phyloP scores from a whole-genome alignment of 2,888 invertebrate genomes.

The Melolontha melolontha region DNA sequence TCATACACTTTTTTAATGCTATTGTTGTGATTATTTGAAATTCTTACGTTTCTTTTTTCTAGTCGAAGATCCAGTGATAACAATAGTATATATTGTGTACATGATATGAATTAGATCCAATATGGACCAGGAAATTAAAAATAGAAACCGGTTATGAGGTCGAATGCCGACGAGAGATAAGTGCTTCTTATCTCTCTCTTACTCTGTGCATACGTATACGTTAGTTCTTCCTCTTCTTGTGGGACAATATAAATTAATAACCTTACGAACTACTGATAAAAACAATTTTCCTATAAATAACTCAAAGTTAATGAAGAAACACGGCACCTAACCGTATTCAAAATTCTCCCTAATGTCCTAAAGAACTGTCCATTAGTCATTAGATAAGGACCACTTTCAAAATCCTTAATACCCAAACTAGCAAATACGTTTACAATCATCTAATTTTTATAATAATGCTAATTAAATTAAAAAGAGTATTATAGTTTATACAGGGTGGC shows the following conservation, averaged over 20 bases:
- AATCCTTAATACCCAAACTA: too few species aligned
- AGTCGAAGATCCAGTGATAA: too few species aligned
- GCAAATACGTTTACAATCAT: too few species aligned
- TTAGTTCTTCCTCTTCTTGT: conserved; percentile 11
- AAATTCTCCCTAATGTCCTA: background rate
- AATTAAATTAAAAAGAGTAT: too few species aligned
- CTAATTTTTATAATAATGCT: too few species aligned
- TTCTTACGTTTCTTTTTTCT: too few species aligned
- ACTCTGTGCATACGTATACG: background rate
- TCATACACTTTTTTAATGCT: too few species aligned
- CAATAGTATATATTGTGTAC: background rate
- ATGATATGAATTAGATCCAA: conserved; percentile 5
- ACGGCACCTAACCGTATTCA: background rate
- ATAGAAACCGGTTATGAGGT: conserved; percentile 27
- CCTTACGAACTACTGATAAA: conserved; percentile 27
- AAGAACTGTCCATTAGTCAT: background rate
- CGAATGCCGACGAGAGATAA: conserved; percentile 15
- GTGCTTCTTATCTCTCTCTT: background rate
- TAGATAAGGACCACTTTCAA: too few species aligned
- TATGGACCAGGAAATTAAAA: conserved; percentile 11
- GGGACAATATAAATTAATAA: conserved; percentile 14
- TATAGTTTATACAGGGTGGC: too few species aligned
- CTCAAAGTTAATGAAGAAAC: conserved; percentile 9
- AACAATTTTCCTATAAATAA: conserved; percentile 1
- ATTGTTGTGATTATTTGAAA: too few species aligned